phyloP scores from a whole-genome alignment of 2,113 vertebrate genomes.

The Tretioscincus oriximinensis region DNA sequence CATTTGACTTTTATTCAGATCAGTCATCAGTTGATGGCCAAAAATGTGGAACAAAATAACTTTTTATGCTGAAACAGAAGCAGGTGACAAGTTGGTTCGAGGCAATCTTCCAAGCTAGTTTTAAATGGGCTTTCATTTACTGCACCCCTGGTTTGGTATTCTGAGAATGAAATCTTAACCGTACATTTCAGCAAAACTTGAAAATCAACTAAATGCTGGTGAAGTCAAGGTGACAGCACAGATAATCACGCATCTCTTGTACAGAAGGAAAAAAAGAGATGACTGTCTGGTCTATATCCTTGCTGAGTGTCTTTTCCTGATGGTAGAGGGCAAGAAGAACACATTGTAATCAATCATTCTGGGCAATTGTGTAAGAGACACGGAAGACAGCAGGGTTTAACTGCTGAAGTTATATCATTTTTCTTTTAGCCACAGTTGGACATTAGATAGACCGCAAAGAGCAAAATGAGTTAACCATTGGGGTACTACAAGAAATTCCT shows the following conservation, averaged over 20 bases:
- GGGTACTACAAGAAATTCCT: not conserved
- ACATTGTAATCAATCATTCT: slow-evolving; percentile 42
- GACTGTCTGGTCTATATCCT: slow-evolving; percentile 17
- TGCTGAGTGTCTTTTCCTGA: slow-evolving; percentile 40
- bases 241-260: slow-evolving; percentile 25
- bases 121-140: not conserved
- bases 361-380: slow-evolving; percentile 7
- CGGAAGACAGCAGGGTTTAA: slow-evolving; percentile 17
- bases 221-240: slow-evolving; percentile 20
- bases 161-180: not conserved
- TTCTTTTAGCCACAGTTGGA: slow-evolving; percentile 8
- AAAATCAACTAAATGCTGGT: slow-evolving; percentile 27
- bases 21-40: not conserved
- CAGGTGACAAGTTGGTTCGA: not conserved
- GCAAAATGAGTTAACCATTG: slow-evolving; percentile 25
- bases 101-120: not conserved
- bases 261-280: slow-evolving; percentile 3
- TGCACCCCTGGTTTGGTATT: not conserved
- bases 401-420: slow-evolving; percentile 28
- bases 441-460: slow-evolving; percentile 30
- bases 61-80: not conserved
- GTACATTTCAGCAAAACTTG: not conserved
- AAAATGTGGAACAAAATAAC: not conserved
- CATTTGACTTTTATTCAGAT: not conserved
- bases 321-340: slow-evolving; percentile 24